These are phyloP conservation scores for Hemibagrus wyckioides DNA, from an alignment of 2,113 vertebrate species.

Conservation along the genomic window DNA sequence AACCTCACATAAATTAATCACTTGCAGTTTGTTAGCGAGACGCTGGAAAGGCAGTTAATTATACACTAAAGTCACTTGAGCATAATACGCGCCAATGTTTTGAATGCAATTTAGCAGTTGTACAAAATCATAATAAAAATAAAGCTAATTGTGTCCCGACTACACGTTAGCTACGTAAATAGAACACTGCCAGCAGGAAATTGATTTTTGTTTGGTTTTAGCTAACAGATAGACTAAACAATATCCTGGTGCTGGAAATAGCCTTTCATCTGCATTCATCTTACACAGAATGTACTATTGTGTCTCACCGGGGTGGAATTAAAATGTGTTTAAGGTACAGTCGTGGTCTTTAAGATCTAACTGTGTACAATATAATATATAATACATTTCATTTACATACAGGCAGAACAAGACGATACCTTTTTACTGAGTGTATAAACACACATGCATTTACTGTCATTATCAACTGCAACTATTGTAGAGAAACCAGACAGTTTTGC, in stretches of 20 bases:
- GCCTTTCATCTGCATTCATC: not conserved
- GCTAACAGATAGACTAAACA: not conserved
- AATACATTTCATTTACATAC: not conserved
- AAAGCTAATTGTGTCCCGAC: not conserved
- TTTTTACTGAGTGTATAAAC: not conserved
- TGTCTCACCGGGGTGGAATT: not conserved
- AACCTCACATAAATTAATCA: not conserved
- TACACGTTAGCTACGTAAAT: not conserved
- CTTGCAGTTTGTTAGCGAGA: not conserved
- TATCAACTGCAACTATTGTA: not conserved
- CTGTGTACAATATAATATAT: not conserved
- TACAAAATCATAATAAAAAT: not conserved
- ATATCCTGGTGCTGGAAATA: not conserved
- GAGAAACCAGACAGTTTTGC: not conserved
- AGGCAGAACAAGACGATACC: not conserved
- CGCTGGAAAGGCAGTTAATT: not conserved
- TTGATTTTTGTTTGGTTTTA: not conserved
- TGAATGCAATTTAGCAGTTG: not conserved
- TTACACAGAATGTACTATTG: not conserved
- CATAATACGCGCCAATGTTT: not conserved
- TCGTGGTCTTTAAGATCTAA: not conserved
- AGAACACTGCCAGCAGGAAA: not conserved
- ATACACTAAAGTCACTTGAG: not conserved
- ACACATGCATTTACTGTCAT: not conserved
- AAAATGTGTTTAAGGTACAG: not conserved